These are phyloP conservation scores for Megathymus violae DNA, from an alignment of 1,140 invertebrate species.

Conservation along the genomic window DNA sequence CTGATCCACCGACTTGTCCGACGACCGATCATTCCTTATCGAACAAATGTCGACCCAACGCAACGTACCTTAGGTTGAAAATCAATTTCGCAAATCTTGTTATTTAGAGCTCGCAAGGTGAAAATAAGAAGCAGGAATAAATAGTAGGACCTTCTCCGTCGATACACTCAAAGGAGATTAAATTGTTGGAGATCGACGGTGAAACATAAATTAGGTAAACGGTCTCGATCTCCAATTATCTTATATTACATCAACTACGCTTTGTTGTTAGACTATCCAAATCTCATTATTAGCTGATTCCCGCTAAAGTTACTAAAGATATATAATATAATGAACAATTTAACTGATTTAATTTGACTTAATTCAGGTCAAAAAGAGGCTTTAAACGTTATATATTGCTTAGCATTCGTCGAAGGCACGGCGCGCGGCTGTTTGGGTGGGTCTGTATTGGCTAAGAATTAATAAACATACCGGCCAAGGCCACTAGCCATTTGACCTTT, in stretches of 20 bases:
- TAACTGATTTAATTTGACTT: too few relatives aligned
- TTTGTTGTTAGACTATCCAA: constrained; percentile 21
- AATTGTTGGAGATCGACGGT: constrained; percentile 68
- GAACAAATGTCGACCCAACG: constrained; percentile 45
- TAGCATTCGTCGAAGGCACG: constrained; percentile 70
- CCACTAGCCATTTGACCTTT: constrained; percentile 59
- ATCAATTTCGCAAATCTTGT: constrained; percentile 40
- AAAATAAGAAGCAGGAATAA: constrained; percentile 81
- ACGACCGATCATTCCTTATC: constrained; percentile 44
- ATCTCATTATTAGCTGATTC: constrained; percentile 42
- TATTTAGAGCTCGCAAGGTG: constrained; percentile 76
- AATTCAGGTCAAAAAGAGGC: constrained; percentile 44
- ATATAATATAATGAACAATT: too few relatives aligned
- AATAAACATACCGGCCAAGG: constrained; percentile 79
- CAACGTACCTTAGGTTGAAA: constrained; percentile 42
- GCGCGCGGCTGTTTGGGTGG: constrained; percentile 57
- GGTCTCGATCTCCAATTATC: constrained; percentile 49
- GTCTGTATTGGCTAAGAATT: constrained; percentile 66
- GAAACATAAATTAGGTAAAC: constrained; percentile 74
- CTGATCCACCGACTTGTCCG: constrained; percentile 65
- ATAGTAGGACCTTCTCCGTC: constrained; percentile 72
- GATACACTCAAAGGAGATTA: constrained; percentile 80
- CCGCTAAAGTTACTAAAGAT: too few relatives aligned
- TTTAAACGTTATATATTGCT: constrained; percentile 71
- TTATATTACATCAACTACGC: constrained; percentile 12